Evolutionary conservation across 2,888 invertebrate species (phyloP).

Genomic region (Volucella inanis): DNA sequence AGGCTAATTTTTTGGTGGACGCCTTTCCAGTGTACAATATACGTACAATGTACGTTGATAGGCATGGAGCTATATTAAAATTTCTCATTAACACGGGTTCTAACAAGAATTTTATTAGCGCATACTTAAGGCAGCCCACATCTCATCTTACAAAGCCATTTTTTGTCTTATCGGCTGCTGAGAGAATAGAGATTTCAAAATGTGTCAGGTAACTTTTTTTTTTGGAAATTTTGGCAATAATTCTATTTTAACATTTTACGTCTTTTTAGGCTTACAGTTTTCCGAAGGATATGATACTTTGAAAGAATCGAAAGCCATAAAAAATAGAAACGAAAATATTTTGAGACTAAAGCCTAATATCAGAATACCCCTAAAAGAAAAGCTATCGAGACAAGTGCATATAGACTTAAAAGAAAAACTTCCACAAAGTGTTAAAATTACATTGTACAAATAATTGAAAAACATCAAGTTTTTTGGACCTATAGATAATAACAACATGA

Average conservation of each 20-base stretch:
- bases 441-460: background rate
- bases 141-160: background rate
- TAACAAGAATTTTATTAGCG: background rate
- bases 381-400: conserved; percentile 32
- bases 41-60: no score
- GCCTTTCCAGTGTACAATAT: no score
- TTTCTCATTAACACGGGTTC: no score
- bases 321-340: background rate
- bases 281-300: background rate
- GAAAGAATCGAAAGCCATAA: no score
- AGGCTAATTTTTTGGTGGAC: no score
- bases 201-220: background rate
- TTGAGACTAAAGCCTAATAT: conserved; percentile 27
- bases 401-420: conserved; percentile 21
- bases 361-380: conserved; percentile 45
- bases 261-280: background rate
- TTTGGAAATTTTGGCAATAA: background rate
- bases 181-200: background rate
- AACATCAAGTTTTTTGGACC: background rate
- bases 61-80: no score
- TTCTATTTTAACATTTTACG: background rate
- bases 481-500: no score
- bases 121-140: background rate
- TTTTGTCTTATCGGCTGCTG: conserved; percentile 3
- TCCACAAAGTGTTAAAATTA: background rate